phyloP scores from a whole-genome alignment of 2,113 vertebrate genomes.

The Anolis sagrei region DNA sequence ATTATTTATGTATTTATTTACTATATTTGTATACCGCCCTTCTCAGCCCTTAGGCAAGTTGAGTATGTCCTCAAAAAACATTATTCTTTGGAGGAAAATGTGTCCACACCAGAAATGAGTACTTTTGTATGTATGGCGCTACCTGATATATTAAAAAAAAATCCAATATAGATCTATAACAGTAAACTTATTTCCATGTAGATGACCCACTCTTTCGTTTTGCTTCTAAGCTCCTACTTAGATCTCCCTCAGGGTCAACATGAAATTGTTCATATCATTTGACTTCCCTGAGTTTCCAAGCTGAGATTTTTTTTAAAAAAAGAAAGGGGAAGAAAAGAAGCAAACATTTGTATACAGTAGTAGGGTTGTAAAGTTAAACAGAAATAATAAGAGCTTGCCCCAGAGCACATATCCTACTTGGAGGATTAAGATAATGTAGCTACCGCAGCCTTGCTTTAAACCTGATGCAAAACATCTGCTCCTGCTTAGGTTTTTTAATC shows the following conservation, averaged over 20 bases:
- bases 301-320: fast-evolving
- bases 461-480: constrained; percentile 53
- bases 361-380: constrained; percentile 35
- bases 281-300: constrained; percentile 55
- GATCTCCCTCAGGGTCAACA: not conserved
- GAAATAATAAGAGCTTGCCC: constrained; percentile 39
- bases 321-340: not conserved
- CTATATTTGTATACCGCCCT: no score
- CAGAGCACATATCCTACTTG: constrained; percentile 29
- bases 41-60: no score
- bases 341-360: constrained; percentile 45
- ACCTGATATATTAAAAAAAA: not conserved
- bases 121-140: not conserved
- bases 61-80: no score
- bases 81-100: not conserved
- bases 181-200: constrained; percentile 19
- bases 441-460: constrained; percentile 40
- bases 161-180: not conserved
- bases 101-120: not conserved
- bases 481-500: constrained; percentile 16
- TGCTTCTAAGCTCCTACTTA: not conserved
- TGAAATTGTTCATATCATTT: not conserved
- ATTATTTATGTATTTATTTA: no score
- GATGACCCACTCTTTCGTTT: not conserved
- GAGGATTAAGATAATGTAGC: constrained; percentile 27